Percentiles rank a stretch among this genome's conserved stretches.
Evolutionary conservation across 2,113 vertebrate species (phyloP).

Genomic region (Etheostoma spectabile): DNA sequence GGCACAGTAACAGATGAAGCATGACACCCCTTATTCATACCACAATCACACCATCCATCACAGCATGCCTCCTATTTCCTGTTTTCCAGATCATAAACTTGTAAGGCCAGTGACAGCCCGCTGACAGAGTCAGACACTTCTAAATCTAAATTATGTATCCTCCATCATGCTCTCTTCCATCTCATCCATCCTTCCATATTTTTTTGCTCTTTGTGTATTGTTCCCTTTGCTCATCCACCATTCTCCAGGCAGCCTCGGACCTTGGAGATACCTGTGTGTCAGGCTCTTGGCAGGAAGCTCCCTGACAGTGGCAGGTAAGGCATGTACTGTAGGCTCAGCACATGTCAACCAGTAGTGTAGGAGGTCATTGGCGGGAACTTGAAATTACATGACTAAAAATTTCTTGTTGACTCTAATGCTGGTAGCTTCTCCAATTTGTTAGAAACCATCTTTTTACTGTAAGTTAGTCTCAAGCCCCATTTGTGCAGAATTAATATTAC

Average conservation of each 20-base stretch:
- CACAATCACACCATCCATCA: conserved; percentile 61
- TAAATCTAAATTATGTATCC: conserved; percentile 59
- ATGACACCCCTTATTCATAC: conserved; percentile 48
- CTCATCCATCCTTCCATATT: conserved; percentile 54
- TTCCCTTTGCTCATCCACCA: conserved; percentile 83
- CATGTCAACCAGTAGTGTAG: conserved; percentile 40
- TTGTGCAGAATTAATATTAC: background rate
- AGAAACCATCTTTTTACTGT: background rate
- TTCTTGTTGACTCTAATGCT: background rate
- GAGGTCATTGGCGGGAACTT: background rate
- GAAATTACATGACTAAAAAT: background rate
- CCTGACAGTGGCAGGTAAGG: conserved; percentile 94
- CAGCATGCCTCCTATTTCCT: conserved; percentile 56
- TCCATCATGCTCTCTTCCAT: conserved; percentile 54
- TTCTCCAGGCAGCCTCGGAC: conserved; percentile 93
- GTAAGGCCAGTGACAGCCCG: conserved; percentile 48
- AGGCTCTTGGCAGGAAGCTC: conserved; percentile 91
- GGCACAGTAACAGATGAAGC: conserved; percentile 40
- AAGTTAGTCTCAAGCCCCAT: background rate
- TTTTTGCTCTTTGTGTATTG: conserved; percentile 71
- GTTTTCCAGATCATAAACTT: conserved; percentile 68
- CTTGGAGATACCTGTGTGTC: conserved; percentile 92
- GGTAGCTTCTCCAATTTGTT: conserved; percentile 4
- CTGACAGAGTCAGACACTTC: conserved; percentile 41
- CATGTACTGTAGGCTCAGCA: conserved; percentile 58